phyloP scores from a whole-genome alignment of 2,797 vertebrate genomes.

The Sus cebifrons region DNA sequence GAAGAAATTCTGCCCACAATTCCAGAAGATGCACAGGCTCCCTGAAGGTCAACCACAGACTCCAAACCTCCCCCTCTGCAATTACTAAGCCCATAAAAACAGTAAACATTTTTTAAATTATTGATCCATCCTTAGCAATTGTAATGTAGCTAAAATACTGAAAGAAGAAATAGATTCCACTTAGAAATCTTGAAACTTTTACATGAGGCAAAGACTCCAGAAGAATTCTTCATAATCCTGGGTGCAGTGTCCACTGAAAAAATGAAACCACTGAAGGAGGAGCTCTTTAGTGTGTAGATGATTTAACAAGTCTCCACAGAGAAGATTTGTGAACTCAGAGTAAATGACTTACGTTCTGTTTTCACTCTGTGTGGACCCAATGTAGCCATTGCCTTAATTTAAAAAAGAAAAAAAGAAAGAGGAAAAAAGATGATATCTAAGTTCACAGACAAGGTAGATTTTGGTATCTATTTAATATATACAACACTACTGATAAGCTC shows the following conservation, averaged over 20 bases:
- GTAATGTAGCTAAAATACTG: background rate
- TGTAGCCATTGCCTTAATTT: slow-evolving; percentile 96
- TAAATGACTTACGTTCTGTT: slow-evolving; percentile 94
- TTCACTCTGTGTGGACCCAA: slow-evolving; percentile 96
- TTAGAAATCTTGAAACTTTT: slow-evolving; percentile 59
- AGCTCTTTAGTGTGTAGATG: background rate
- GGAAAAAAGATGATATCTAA: slow-evolving; percentile 13
- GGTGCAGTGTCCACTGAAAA: background rate
- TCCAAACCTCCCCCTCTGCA: background rate
- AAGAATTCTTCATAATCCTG: slow-evolving; percentile 1
- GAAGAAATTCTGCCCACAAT: slow-evolving; percentile 27
- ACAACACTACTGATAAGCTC: background rate
- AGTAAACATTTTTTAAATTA: slow-evolving; percentile 42
- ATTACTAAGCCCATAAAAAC: slow-evolving; percentile 1
- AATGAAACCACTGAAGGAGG: background rate
- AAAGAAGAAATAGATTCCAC: slow-evolving; percentile 28
- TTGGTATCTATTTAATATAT: slow-evolving; percentile 54
- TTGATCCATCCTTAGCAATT: slow-evolving; percentile 44
- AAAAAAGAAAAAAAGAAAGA: slow-evolving; percentile 58
- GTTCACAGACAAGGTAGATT: slow-evolving; percentile 49
- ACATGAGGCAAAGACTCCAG: background rate
- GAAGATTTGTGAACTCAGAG: slow-evolving; percentile 44
- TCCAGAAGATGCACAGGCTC: slow-evolving; percentile 14
- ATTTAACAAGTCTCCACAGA: slow-evolving; percentile 9
- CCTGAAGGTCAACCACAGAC: background rate